Evolutionary conservation across 2,113 vertebrate species (phyloP).

Genomic region (Sinocyclocheilus maitianheensis): DNA sequence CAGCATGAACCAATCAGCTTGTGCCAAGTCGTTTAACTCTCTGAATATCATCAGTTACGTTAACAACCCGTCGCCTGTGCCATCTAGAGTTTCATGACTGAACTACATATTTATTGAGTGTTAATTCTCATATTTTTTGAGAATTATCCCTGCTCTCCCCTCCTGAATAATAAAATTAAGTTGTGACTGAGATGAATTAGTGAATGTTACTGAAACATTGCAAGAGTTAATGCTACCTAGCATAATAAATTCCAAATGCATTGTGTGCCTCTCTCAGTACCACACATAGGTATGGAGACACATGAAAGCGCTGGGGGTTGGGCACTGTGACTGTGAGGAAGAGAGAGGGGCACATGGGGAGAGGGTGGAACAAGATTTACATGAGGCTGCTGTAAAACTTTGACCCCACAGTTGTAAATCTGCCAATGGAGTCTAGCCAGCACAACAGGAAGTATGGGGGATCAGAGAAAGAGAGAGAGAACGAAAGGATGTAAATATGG

Average conservation of each 20-base stretch:
- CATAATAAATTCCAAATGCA: not conserved
- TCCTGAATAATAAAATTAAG: not conserved
- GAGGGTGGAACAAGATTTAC: constrained; percentile 71
- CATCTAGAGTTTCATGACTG: too few relatives aligned
- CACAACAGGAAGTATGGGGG: constrained; percentile 78
- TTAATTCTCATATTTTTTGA: not conserved
- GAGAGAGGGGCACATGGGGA: constrained; percentile 35
- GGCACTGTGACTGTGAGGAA: constrained; percentile 64
- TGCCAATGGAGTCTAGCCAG: constrained; percentile 80
- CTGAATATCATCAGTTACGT: too few relatives aligned
- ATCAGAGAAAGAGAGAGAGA: constrained; percentile 28
- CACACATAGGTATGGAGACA: constrained; percentile 37
- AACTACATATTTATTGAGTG: too few relatives aligned
- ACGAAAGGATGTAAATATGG: not conserved
- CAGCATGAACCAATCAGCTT: too few relatives aligned
- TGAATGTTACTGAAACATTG: not conserved
- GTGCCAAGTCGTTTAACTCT: too few relatives aligned
- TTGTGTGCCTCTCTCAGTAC: not conserved
- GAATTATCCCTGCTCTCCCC: not conserved
- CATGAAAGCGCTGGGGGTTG: constrained; percentile 43
- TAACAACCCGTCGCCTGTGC: too few relatives aligned
- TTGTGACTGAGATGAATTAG: not conserved
- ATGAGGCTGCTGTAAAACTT: constrained; percentile 79
- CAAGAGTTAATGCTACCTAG: not conserved
- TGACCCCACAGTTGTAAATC: constrained; percentile 81